Evolutionary conservation across 92 coral and sea anemone genomes (phyloP).

Genomic region (Diadumene lineata): DNA sequence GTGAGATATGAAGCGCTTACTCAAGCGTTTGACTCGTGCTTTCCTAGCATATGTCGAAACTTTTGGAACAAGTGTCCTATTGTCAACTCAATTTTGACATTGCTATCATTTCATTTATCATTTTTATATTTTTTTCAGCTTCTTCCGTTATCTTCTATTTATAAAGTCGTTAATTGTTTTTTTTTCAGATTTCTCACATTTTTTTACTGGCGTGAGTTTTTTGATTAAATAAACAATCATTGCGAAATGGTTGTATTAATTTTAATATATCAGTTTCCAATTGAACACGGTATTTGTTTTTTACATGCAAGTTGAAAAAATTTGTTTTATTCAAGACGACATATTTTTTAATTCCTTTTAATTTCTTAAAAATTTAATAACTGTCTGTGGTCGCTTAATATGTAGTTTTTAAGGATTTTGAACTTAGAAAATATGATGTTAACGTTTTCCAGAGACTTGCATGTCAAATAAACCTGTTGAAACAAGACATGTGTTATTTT

Average conservation of each 20-base stretch:
- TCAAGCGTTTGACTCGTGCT: constrained; percentile 1
- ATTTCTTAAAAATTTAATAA: too few species aligned
- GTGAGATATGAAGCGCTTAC: not conserved
- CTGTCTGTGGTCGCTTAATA: too few species aligned
- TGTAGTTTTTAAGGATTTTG: too few species aligned
- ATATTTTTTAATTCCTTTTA: too few species aligned
- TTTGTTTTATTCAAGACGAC: too few species aligned
- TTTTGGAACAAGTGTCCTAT: not conserved
- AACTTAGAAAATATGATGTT: too few species aligned
- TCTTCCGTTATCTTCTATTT: not conserved
- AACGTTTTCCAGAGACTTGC: too few species aligned
- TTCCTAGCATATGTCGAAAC: not conserved
- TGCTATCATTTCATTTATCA: not conserved
- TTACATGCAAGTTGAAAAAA: too few species aligned
- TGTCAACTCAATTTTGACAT: not conserved
- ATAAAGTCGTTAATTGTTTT: not conserved
- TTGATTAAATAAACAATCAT: not conserved
- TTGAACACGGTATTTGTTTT: not conserved
- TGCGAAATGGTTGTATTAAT: not conserved
- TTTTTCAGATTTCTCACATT: not conserved
- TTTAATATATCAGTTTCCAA: not conserved
- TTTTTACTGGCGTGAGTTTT: not conserved
- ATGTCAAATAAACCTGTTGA: too few species aligned
- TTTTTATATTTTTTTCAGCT: not conserved
- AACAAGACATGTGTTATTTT: too few species aligned